Evolutionary conservation across 1,140 invertebrate species (phyloP).

Genomic region (Panagrolaimus sp.): DNA sequence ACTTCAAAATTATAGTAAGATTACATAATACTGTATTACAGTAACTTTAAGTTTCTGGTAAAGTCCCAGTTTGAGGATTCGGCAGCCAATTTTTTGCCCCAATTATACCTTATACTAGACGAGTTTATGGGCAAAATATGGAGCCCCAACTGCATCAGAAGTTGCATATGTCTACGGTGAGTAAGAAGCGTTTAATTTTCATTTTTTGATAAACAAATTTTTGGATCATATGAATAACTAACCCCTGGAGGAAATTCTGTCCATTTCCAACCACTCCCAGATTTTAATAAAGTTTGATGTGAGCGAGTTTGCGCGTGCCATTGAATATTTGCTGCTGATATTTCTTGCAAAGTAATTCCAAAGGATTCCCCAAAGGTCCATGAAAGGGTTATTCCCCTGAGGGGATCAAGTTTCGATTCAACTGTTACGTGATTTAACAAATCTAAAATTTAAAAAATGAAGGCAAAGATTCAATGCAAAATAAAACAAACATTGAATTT

Average conservation of each 20-base stretch:
- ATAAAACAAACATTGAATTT: slow-evolving; percentile 39
- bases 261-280: slow-evolving; percentile 39
- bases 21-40: no score
- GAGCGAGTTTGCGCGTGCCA: slow-evolving; percentile 40
- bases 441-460: slow-evolving; percentile 22
- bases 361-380: slow-evolving; percentile 43
- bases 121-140: no score
- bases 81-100: no score
- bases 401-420: slow-evolving; percentile 31
- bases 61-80: no score
- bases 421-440: slow-evolving; percentile 41
- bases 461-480: background rate
- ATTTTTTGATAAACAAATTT: no score
- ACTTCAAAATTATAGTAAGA: no score
- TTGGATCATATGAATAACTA: no score
- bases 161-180: no score
- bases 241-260: slow-evolving; percentile 22
- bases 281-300: background rate
- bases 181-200: no score
- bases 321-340: slow-evolving; percentile 37
- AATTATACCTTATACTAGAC: no score
- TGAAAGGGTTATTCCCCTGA: slow-evolving; percentile 35
- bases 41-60: no score
- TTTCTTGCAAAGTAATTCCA: slow-evolving; percentile 30
- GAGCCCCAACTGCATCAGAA: no score